These are phyloP conservation scores for Trichonephila clavipes DNA, from an alignment of 1,140 invertebrate species.

Conservation along the genomic window DNA sequence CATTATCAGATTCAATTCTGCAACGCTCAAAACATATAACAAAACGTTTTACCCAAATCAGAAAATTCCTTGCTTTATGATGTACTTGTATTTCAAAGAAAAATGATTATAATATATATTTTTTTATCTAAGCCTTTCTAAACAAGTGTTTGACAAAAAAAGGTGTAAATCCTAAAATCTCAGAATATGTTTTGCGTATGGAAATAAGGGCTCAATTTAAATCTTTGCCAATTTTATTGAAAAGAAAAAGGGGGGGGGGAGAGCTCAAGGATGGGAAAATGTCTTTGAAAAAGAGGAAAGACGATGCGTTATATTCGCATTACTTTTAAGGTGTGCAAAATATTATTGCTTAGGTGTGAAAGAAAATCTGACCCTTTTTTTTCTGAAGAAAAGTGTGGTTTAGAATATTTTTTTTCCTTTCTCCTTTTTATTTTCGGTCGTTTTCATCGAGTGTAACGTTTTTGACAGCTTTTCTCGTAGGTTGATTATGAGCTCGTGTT, in stretches of 20 bases:
- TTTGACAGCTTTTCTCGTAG: neutral
- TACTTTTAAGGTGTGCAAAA: neutral
- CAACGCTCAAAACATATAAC: neutral
- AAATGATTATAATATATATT: neutral
- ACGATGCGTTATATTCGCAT: neutral
- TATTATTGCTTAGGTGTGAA: neutral
- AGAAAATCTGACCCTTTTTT: neutral
- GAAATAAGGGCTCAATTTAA: slow-evolving; percentile 20
- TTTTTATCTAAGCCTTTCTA: neutral
- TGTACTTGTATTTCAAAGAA: neutral
- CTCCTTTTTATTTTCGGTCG: neutral
- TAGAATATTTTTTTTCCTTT: neutral
- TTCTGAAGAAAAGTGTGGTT: neutral
- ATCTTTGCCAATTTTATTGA: neutral
- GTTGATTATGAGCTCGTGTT: slow-evolving; percentile 9
- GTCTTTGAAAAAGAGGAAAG: neutral
- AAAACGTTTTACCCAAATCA: neutral
- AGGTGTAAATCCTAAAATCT: neutral
- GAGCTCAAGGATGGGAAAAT: neutral
- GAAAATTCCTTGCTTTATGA: neutral
- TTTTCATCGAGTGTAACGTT: neutral
- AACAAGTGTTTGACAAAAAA: neutral
- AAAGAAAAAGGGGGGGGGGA: neutral
- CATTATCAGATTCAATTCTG: neutral
- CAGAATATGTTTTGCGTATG: neutral